Conservation (phyloP, 2,797 vertebrate species). For the Xenentodon cancila region DNA sequence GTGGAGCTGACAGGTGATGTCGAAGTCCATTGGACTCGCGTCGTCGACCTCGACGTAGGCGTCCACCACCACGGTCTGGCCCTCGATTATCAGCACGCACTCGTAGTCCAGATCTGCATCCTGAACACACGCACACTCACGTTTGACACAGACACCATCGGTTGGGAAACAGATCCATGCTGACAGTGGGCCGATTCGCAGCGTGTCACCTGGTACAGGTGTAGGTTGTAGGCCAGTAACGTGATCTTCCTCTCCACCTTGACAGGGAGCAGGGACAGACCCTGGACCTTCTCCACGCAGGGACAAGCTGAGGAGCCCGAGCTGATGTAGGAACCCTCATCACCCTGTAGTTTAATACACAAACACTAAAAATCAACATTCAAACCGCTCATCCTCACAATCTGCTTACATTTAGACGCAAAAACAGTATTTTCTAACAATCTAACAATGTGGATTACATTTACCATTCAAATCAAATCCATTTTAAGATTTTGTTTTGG, state of each 20-base stretch:
- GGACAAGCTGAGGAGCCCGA: slow-evolving; percentile 90
- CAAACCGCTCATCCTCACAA: not conserved
- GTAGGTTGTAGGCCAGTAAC: slow-evolving; percentile 89
- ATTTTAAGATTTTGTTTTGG: too few relatives aligned
- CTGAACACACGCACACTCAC: slow-evolving; percentile 65
- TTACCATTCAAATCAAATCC: too few relatives aligned
- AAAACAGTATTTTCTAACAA: too few relatives aligned
- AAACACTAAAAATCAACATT: slow-evolving; percentile 19
- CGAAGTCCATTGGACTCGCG: slow-evolving; percentile 82
- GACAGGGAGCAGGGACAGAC: slow-evolving; percentile 88
- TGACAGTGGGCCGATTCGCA: not conserved
- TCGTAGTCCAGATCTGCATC: slow-evolving; percentile 88
- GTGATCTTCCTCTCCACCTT: slow-evolving; percentile 88
- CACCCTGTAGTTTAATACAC: slow-evolving; percentile 69
- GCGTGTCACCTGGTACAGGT: slow-evolving; percentile 88
- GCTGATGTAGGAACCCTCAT: slow-evolving; percentile 78
- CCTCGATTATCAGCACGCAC: slow-evolving; percentile 93
- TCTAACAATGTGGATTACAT: too few relatives aligned
- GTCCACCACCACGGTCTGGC: slow-evolving; percentile 87
- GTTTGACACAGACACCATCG: not conserved
- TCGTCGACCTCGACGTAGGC: slow-evolving; percentile 87
- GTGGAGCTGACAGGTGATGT: slow-evolving; percentile 90
- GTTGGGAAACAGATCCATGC: not conserved
- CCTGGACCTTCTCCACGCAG: slow-evolving; percentile 91
- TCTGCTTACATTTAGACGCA: not conserved